phyloP scores from a whole-genome alignment of 2,888 invertebrate genomes.

The Diplolepis rosae region DNA sequence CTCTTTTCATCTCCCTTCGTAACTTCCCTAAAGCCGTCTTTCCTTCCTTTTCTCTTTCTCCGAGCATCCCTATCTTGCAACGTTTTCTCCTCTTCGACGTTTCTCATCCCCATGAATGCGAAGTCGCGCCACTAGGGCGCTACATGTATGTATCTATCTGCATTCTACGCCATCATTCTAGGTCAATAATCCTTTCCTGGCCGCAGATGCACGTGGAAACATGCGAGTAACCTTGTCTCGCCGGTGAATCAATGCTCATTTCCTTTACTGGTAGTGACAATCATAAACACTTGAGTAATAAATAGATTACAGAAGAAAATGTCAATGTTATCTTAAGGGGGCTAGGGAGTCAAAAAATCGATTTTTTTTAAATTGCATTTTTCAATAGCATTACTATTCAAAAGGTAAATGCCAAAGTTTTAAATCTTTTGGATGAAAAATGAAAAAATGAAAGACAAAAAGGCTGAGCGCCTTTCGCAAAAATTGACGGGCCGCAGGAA shows the following conservation, averaged over 20 bases:
- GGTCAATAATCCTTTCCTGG: conserved; percentile 47
- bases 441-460: too few species aligned
- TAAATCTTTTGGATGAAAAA: too few species aligned
- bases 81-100: conserved; percentile 34
- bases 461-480: too few species aligned
- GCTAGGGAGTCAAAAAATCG: too few species aligned
- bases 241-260: conserved; percentile 8
- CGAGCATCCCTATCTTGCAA: conserved; percentile 33
- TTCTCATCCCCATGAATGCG: neutral
- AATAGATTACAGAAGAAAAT: neutral
- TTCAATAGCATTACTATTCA: too few species aligned
- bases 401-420: too few species aligned
- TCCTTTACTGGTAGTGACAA: conserved; percentile 16
- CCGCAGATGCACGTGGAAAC: conserved; percentile 8
- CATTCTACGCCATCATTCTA: conserved; percentile 37
- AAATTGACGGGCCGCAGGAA: too few species aligned
- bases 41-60: conserved; percentile 30
- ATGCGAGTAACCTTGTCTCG: conserved; percentile 24
- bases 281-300: conserved; percentile 12
- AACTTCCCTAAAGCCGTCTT: conserved; percentile 31
- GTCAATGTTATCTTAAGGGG: too few species aligned
- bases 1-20: conserved; percentile 22
- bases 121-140: neutral
- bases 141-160: neutral
- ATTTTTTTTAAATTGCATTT: too few species aligned